Percentiles rank a stretch among this genome's conserved stretches.
Conservation (phyloP, 1,140 invertebrate species). For the Papilio aristodemus region DNA sequence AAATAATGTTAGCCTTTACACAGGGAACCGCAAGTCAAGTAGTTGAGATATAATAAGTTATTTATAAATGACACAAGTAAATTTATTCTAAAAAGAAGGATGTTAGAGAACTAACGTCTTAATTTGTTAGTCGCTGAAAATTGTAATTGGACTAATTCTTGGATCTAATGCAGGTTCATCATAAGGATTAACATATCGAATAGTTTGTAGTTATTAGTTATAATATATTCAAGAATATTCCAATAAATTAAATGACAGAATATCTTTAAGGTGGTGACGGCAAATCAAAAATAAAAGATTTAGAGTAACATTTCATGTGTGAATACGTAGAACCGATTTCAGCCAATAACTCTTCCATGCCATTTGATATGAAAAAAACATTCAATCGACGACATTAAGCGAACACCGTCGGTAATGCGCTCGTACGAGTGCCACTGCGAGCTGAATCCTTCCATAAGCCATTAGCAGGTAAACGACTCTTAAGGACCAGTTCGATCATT, state of each 20-base stretch:
- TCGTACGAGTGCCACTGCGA: constrained; percentile 36
- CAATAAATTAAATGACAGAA: background rate
- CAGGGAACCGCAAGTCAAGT: no score
- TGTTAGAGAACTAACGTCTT: no score
- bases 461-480: constrained; percentile 49
- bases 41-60: no score
- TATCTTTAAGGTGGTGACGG: background rate
- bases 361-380: constrained; percentile 38
- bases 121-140: no score
- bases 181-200: no score
- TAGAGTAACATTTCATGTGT: constrained; percentile 6
- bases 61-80: no score
- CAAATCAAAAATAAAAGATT: background rate
- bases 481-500: constrained; percentile 41
- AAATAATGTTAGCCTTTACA: no score
- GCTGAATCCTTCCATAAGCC: constrained; percentile 43
- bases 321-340: constrained; percentile 4
- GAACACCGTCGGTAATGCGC: constrained; percentile 45
- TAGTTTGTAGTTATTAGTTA: no score
- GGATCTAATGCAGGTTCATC: no score
- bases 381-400: constrained; percentile 33
- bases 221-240: background rate
- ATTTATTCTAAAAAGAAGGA: no score
- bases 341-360: constrained; percentile 34
- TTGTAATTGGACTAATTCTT: no score